Evolutionary conservation across 2,888 invertebrate genomes (phyloP).

Genomic region (Pandemis cinnamomeana): DNA sequence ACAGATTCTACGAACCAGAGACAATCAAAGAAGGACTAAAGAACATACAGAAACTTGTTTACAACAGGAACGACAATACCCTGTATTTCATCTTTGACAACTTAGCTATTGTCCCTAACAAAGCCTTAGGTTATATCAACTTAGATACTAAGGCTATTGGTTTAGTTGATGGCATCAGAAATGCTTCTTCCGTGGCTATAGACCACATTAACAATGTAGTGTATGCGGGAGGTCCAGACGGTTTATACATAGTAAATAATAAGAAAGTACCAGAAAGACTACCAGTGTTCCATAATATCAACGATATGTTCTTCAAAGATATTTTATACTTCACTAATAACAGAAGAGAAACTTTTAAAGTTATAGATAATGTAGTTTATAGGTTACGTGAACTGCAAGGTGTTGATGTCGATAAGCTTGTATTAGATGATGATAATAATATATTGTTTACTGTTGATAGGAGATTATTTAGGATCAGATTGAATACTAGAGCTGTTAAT

Average conservation of each 20-base stretch:
- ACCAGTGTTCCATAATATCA: slow-evolving; percentile 66
- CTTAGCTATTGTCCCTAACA: slow-evolving; percentile 54
- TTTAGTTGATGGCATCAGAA: slow-evolving; percentile 65
- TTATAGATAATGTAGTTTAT: slow-evolving; percentile 61
- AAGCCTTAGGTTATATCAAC: slow-evolving; percentile 63
- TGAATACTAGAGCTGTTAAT: slow-evolving; percentile 56
- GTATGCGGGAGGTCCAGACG: slow-evolving; percentile 70
- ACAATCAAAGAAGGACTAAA: slow-evolving; percentile 72
- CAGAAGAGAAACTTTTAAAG: slow-evolving; percentile 63
- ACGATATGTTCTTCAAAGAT: slow-evolving; percentile 64
- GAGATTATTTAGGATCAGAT: slow-evolving; percentile 63
- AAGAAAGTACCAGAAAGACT: slow-evolving; percentile 63
- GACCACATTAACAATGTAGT: slow-evolving; percentile 66
- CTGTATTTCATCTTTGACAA: slow-evolving; percentile 73
- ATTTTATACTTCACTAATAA: slow-evolving; percentile 65
- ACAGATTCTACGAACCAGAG: slow-evolving; percentile 65
- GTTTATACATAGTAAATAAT: slow-evolving; percentile 65
- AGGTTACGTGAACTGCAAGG: slow-evolving; percentile 61
- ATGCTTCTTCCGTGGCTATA: slow-evolving; percentile 70
- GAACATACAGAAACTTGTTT: slow-evolving; percentile 61
- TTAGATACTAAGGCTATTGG: slow-evolving; percentile 57
- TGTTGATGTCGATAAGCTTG: slow-evolving; percentile 60
- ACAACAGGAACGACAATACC: slow-evolving; percentile 67
- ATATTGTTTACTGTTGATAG: slow-evolving; percentile 64
- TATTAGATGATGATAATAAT: slow-evolving; percentile 70